Base-by-base conservation (phyloP, 2,797 vertebrate genomes). In the Rhinichthys osculus region DNA sequence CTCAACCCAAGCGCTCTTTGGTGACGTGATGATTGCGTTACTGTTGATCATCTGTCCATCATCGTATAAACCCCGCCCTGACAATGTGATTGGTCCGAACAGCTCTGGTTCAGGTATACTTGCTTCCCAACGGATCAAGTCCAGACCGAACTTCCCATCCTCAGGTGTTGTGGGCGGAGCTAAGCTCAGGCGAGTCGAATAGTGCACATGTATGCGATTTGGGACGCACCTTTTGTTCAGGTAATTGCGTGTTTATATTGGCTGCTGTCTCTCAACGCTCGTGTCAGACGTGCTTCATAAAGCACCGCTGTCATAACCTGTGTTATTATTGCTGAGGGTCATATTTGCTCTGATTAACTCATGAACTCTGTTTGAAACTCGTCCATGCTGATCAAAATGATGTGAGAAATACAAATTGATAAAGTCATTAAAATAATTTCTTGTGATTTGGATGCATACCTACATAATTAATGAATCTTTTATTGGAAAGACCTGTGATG, bases 271-370 rank as follows among this genome's bases (percentile, higher is more conserved):
- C 47, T 71, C 14, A 82, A 33, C 9, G 10, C 66, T 54, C 27
- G 4, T 81, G 64, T 17, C 27, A 50, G 40, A 23, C 30, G 17
- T 4, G 77, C 44, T 64, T 67, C 64, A 81, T 81, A 52, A 69
- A 81, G 27, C 62, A 9, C 14, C 4, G 44, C 54, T 19, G 9
- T 17, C 27, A 35, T 70, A 70, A 42, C 8, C n/a, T 0, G n/a
- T 3, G 11, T 44, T 73, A 44, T 73, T 62, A 71, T 27, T 13
- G 69, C 52, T 6, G 69, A 73, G 52, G 69, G 52, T 40, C 38
- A 44, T 30, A 73, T 72, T 33, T 44, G 30, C 69, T 57, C 69
- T 71, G 52, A 59, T 72, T 42, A 78, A 78, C 77, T 78, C 50
- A 44, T 64, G 38, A 72, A 33, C 81, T 54, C 64, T 21, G 66